Evolutionary conservation across 1,140 invertebrate genomes (phyloP).

Genomic region (Ceratitis capitata): DNA sequence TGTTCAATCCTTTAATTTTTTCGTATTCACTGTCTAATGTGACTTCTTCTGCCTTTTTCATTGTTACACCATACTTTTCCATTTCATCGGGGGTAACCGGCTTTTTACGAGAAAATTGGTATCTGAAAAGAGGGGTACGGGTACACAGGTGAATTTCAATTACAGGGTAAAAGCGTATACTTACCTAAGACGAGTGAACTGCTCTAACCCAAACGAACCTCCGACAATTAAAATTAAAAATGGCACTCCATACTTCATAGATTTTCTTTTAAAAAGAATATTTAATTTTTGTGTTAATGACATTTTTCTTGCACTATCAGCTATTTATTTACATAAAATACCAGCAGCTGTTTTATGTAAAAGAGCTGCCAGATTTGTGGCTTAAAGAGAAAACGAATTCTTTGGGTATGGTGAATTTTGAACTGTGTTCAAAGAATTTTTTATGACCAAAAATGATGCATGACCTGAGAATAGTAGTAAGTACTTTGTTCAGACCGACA

Average conservation of each 20-base stretch:
- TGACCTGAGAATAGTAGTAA: no score
- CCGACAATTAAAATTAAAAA: conserved; percentile 75
- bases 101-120: conserved; percentile 73
- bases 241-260: conserved; percentile 69
- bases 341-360: not conserved
- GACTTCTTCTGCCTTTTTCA: conserved; percentile 74
- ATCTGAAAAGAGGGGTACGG: conserved; percentile 66
- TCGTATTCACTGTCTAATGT: conserved; percentile 79
- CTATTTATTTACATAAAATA: conserved; percentile 8
- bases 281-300: conserved; percentile 53
- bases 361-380: not conserved
- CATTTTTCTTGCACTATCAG: conserved; percentile 26
- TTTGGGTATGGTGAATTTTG: not conserved
- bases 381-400: not conserved
- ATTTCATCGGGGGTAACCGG: conserved; percentile 72
- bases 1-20: conserved; percentile 75
- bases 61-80: conserved; percentile 72
- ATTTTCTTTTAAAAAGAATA: conserved; percentile 51
- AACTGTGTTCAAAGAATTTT: no score
- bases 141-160: not conserved
- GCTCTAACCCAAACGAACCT: conserved; percentile 75
- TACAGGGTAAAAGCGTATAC: not conserved
- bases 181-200: conserved; percentile 76
- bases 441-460: no score
- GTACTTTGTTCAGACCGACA: no score